Evolutionary conservation across 1,140 invertebrate genomes (phyloP).

Genomic region (Tetraneura akinire): DNA sequence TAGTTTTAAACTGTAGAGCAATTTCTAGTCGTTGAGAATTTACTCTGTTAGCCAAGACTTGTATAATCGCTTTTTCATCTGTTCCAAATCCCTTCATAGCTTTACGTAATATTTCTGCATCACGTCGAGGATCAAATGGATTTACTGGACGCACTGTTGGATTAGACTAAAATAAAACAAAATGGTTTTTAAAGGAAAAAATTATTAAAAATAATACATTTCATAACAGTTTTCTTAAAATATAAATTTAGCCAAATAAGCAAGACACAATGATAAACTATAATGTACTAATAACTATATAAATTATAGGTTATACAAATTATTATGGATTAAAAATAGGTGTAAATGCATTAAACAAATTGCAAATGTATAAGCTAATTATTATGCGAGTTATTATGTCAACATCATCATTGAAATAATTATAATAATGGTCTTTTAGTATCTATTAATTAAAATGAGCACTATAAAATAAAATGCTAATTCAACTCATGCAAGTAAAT

Average conservation of each 20-base stretch:
- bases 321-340: not conserved
- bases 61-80: conserved; percentile 80
- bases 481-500: not conserved
- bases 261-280: conserved; percentile 3
- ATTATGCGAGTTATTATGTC: not conserved
- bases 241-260: not conserved
- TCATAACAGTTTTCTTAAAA: conserved; percentile 11
- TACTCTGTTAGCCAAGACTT: conserved; percentile 72
- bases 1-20: conserved; percentile 71
- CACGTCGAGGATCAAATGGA: conserved; percentile 69
- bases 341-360: not conserved
- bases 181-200: not conserved
- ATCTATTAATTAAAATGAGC: conserved; percentile 5
- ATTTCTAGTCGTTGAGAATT: conserved; percentile 78
- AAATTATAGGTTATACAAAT: not conserved
- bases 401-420: conserved; percentile 6
- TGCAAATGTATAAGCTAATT: not conserved
- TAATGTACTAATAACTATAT: too few relatives aligned
- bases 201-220: not conserved
- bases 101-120: conserved; percentile 78
- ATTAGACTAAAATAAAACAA: conserved; percentile 58
- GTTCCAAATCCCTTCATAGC: conserved; percentile 88
- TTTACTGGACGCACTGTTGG: conserved; percentile 67
- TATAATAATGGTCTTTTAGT: not conserved
- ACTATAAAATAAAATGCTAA: not conserved